Conservation (phyloP, 2,797 vertebrate genomes). For the Betta splendens region DNA sequence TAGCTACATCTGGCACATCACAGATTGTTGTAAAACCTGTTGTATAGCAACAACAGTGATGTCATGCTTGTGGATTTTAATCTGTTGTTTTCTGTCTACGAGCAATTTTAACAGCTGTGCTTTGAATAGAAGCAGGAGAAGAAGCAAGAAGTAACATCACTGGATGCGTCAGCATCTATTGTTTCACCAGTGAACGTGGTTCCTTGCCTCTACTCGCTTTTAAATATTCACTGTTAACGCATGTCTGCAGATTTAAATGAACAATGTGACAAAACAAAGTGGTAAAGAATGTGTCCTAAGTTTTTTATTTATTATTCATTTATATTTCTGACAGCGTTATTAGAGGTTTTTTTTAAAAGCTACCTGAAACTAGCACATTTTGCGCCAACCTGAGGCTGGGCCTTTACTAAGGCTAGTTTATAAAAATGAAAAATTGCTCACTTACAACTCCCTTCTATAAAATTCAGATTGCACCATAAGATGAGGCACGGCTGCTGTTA, state of each 20-base stretch:
- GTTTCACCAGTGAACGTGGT: neutral
- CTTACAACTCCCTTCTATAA: neutral
- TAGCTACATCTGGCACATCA: slow-evolving; percentile 9
- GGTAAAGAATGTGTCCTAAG: neutral
- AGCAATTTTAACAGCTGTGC: slow-evolving; percentile 8
- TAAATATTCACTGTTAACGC: slow-evolving; percentile 7
- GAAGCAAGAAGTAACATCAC: slow-evolving; percentile 4
- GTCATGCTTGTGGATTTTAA: slow-evolving; percentile 27
- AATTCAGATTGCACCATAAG: neutral
- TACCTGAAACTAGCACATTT: slow-evolving; percentile 1
- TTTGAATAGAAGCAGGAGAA: slow-evolving; percentile 4
- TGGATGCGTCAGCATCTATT: neutral
- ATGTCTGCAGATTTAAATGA: neutral
- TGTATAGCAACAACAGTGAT: slow-evolving; percentile 29
- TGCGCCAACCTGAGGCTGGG: neutral
- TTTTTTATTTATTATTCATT: too few relatives aligned
- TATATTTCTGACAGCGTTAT: neutral
- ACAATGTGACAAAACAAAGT: neutral
- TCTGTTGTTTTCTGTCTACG: slow-evolving; percentile 14
- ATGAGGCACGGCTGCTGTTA: neutral
- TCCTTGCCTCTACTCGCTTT: neutral
- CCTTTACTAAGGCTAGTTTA: neutral
- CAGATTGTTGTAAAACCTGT: slow-evolving; percentile 32
- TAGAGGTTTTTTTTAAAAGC: neutral
- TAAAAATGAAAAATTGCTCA: neutral